Percentiles rank a stretch among this genome's conserved stretches.
These are phyloP conservation scores for Megaceryle torquata DNA, from an alignment of 2,113 vertebrate species.

Conservation along the genomic window DNA sequence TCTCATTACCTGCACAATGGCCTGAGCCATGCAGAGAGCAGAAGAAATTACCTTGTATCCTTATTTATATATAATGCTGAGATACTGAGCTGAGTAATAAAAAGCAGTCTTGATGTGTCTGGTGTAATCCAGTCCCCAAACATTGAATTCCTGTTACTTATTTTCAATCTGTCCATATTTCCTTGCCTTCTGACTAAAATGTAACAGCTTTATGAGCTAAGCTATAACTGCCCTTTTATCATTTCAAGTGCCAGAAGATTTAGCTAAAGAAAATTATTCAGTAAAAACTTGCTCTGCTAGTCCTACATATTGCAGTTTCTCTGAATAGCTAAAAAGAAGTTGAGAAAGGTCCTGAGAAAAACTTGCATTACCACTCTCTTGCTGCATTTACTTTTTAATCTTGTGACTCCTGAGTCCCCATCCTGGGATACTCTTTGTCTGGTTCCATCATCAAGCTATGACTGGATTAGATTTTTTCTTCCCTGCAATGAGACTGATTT, in stretches of 20 bases:
- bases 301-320: background rate
- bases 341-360: background rate
- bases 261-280: background rate
- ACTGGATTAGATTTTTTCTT: background rate
- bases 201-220: background rate
- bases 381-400: background rate
- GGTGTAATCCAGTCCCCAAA: background rate
- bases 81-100: background rate
- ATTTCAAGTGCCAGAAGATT: background rate
- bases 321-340: background rate
- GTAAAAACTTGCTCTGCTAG: background rate
- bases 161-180: constrained; percentile 8
- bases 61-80: background rate
- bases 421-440: background rate
- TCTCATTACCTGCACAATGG: background rate
- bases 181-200: background rate
- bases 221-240: background rate
- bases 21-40: background rate
- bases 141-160: background rate
- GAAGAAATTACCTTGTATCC: background rate
- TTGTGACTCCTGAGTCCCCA: background rate
- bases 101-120: background rate
- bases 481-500: background rate
- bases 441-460: background rate
- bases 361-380: background rate